phyloP scores from a whole-genome alignment of 1,140 invertebrate species.

The Drosophila pseudoobscura region DNA sequence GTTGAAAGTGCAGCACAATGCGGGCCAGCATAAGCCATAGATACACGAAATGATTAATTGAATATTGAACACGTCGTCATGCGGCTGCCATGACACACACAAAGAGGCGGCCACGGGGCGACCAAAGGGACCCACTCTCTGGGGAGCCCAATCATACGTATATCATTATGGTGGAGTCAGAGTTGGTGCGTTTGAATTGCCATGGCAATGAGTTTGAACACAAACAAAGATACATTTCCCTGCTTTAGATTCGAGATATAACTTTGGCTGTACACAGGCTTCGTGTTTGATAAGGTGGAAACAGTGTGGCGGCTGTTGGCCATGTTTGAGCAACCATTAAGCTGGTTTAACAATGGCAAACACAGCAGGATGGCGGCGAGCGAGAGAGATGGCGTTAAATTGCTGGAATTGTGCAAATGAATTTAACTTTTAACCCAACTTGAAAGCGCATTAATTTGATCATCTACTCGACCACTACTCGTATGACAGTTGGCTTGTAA shows the following conservation, averaged over 20 bases:
- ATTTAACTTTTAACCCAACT: background rate
- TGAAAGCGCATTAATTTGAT: too few relatives aligned
- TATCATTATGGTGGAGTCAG: conserved; percentile 28
- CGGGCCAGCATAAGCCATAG: conserved; percentile 27
- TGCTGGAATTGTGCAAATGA: conserved; percentile 8
- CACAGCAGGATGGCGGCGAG: background rate
- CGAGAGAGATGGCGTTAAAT: background rate
- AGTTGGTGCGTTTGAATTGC: background rate
- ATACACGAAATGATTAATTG: conserved; percentile 50
- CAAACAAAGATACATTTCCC: conserved; percentile 18
- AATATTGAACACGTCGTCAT: conserved; percentile 47
- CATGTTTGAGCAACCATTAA: conserved; percentile 58
- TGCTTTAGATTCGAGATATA: conserved; percentile 21
- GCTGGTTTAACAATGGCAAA: conserved; percentile 47
- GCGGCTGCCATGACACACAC: conserved; percentile 1
- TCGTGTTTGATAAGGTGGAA: conserved; percentile 45
- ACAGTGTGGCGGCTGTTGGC: conserved; percentile 11
- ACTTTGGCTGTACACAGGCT: conserved; percentile 14
- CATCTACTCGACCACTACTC: too few relatives aligned
- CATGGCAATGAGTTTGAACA: background rate
- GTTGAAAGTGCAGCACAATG: background rate
- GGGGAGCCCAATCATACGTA: conserved; percentile 35
- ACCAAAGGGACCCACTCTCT: background rate
- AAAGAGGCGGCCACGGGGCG: background rate
- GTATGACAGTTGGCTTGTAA: too few relatives aligned